These are phyloP conservation scores for Coptodon bakossiorum DNA, from an alignment of 2,113 vertebrate species.

Conservation along the genomic window DNA sequence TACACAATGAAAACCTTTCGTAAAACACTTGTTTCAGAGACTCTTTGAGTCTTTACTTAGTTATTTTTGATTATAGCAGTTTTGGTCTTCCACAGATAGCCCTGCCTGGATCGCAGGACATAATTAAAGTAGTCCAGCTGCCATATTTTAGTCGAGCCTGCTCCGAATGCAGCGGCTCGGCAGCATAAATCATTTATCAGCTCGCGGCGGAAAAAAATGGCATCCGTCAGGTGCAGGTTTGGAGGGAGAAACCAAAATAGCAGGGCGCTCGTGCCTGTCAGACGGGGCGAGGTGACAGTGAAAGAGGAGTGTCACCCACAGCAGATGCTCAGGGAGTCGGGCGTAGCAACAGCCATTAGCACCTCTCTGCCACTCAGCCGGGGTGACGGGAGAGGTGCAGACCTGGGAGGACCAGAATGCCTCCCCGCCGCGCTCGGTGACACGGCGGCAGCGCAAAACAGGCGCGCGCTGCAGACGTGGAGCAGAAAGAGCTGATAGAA, in stretches of 20 bases:
- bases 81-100: background rate
- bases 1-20: background rate
- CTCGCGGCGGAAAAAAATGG: slow-evolving; percentile 5
- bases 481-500: slow-evolving; percentile 12
- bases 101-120: background rate
- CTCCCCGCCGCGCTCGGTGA: slow-evolving; percentile 25
- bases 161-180: slow-evolving; percentile 28
- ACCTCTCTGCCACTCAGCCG: slow-evolving; percentile 69
- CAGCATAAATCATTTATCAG: slow-evolving; percentile 55
- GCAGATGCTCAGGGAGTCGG: slow-evolving; percentile 70
- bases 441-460: slow-evolving; percentile 22
- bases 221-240: slow-evolving; percentile 51
- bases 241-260: slow-evolving; percentile 49
- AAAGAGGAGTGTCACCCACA: slow-evolving; percentile 67
- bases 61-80: background rate
- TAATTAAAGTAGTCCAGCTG: background rate
- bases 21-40: background rate
- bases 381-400: slow-evolving; percentile 54
- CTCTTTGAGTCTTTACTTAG: background rate
- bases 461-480: slow-evolving; percentile 31
- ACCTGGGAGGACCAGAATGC: slow-evolving; percentile 42
- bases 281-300: slow-evolving; percentile 54
- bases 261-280: slow-evolving; percentile 41
- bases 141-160: background rate
- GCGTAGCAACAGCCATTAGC: slow-evolving; percentile 72